Evolutionary conservation across 2,888 invertebrate species (phyloP).

Genomic region (Caenorhabditis wallacei): DNA sequence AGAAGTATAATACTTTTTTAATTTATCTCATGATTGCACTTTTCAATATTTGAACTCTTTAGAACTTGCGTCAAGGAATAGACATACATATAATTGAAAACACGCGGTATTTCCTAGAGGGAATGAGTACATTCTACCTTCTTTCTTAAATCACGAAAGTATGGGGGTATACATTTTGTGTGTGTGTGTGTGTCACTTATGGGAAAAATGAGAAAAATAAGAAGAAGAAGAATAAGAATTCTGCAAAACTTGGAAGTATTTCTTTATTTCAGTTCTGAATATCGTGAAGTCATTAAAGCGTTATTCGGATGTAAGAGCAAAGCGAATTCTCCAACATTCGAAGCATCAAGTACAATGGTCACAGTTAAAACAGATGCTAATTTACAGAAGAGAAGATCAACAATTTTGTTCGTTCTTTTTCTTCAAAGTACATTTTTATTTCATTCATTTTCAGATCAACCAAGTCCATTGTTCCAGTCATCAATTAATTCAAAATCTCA

Average conservation of each 20-base stretch:
- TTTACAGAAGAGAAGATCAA: conserved; percentile 34
- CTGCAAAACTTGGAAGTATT: background rate
- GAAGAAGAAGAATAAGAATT: background rate
- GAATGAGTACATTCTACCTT: no score
- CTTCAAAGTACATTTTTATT: background rate
- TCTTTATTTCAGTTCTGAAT: conserved; percentile 44
- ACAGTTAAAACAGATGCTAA: conserved; percentile 23
- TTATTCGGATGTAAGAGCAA: conserved; percentile 48
- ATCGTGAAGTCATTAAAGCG: conserved; percentile 58
- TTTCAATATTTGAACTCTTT: background rate
- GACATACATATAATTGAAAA: no score
- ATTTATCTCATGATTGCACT: background rate
- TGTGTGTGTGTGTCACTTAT: no score
- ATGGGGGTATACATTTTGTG: no score
- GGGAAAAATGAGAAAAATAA: no score
- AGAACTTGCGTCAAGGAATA: conserved; percentile 2
- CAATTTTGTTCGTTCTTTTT: conserved; percentile 18
- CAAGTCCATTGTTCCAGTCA: conserved; percentile 29
- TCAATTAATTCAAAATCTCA: conserved; percentile 5
- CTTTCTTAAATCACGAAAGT: no score
- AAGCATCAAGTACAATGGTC: conserved; percentile 33
- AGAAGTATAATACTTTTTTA: no score
- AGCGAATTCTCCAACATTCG: conserved; percentile 32
- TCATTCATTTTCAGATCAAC: conserved; percentile 14
- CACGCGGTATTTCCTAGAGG: no score